Evolutionary conservation across 1,140 invertebrate genomes (phyloP).

Genomic region (Procambarus clarkii): DNA sequence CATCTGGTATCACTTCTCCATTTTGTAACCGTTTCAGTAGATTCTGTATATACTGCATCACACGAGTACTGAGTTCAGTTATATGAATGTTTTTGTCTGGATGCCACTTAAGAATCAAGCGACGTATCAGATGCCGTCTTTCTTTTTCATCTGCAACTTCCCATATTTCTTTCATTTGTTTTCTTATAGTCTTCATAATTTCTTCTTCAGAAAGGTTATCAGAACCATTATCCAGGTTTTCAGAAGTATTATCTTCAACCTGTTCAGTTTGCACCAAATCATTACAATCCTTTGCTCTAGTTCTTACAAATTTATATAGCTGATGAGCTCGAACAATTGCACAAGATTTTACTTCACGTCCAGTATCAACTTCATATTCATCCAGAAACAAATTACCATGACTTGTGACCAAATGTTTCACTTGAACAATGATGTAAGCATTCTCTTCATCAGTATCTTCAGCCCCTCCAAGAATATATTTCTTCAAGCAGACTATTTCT

Average conservation of each 20-base stretch:
- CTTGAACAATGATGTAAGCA: constrained; percentile 45
- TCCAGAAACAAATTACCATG: constrained; percentile 1
- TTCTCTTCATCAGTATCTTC: constrained; percentile 19
- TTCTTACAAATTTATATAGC: constrained; percentile 33
- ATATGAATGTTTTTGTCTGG: constrained; percentile 43
- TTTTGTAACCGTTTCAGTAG: constrained; percentile 36
- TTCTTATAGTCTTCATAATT: background rate
- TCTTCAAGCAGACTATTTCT: constrained; percentile 52
- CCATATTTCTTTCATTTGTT: constrained; percentile 43
- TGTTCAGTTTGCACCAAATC: background rate
- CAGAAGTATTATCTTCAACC: too few species aligned
- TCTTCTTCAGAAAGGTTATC: background rate
- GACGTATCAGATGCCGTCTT: constrained; percentile 29
- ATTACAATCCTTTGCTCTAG: background rate
- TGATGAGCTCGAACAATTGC: constrained; percentile 12
- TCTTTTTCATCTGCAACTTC: constrained; percentile 38
- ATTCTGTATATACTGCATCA: constrained; percentile 43
- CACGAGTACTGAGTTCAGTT: constrained; percentile 14
- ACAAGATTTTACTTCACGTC: background rate
- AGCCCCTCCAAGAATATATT: constrained; percentile 16
- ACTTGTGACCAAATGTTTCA: constrained; percentile 9
- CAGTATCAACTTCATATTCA: constrained; percentile 41
- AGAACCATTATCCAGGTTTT: too few species aligned
- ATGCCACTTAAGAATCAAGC: constrained; percentile 48
- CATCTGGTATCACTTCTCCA: constrained; percentile 37